phyloP scores from a whole-genome alignment of 35 echinoderm and acorn worm genomes.

The Nesometra sesokonis region DNA sequence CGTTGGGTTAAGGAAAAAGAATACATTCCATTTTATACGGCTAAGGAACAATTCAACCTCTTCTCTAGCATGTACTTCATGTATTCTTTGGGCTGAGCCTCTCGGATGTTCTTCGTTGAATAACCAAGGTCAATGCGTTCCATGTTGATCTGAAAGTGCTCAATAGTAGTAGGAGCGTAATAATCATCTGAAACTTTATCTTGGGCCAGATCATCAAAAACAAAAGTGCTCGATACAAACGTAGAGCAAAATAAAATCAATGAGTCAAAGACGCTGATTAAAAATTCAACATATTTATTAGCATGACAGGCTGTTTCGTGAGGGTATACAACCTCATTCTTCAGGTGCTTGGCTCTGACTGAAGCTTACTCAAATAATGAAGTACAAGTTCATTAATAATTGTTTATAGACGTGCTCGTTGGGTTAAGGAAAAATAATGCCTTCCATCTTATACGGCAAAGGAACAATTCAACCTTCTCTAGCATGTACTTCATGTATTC shows the following conservation, averaged over 20 bases:
- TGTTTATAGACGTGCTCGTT: too few species aligned
- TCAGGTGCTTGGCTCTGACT: too few species aligned
- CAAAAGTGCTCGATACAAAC: not conserved
- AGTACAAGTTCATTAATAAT: too few species aligned
- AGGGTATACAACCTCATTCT: too few species aligned
- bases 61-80: not conserved
- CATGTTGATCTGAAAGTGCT: not conserved
- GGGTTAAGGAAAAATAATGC: not conserved
- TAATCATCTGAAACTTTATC: not conserved
- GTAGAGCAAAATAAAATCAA: not conserved
- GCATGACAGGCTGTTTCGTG: too few species aligned
- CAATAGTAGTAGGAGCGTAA: not conserved
- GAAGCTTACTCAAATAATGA: too few species aligned
- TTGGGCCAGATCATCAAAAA: not conserved
- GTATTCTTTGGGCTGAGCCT: not conserved
- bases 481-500: not conserved
- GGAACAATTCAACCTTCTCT: not conserved
- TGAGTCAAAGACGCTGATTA: not conserved
- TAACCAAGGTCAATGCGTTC: not conserved
- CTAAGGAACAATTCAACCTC: not conserved
- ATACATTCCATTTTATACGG: not conserved
- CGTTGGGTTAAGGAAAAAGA: not conserved
- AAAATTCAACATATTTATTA: not conserved
- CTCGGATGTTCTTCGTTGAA: not conserved
- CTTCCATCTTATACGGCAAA: not conserved